A percentile compares a stretch with the other conserved stretches of the same genome.
Evolutionary conservation across 2,888 invertebrate species (phyloP).

Genomic region (Lobophora halterata): DNA sequence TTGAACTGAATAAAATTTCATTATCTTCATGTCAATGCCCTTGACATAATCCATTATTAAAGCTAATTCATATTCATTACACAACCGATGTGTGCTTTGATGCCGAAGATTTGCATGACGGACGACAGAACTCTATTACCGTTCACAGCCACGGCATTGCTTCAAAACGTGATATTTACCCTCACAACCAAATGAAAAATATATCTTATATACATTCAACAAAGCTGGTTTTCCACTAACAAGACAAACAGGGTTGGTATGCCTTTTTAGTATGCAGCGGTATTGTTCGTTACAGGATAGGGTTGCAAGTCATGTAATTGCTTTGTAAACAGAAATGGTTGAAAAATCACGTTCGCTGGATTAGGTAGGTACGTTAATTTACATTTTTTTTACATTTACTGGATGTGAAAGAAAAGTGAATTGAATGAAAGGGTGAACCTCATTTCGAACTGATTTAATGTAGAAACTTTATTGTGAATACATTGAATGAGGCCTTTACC

Average conservation of each 20-base stretch:
- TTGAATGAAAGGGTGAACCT: slow-evolving; percentile 30
- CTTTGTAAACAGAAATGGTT: slow-evolving; percentile 56
- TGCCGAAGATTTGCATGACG: slow-evolving; percentile 41
- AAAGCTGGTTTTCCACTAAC: slow-evolving; percentile 8
- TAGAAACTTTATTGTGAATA: background rate
- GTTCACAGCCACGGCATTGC: slow-evolving; percentile 17
- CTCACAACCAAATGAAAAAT: slow-evolving; percentile 13
- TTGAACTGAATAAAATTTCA: slow-evolving; percentile 1
- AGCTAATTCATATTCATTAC: slow-evolving; percentile 30
- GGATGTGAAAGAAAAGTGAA: slow-evolving; percentile 24
- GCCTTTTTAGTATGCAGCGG: slow-evolving; percentile 34
- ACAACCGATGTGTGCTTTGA: slow-evolving; percentile 23
- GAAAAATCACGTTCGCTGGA: slow-evolving; percentile 48
- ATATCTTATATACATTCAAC: slow-evolving; percentile 3
- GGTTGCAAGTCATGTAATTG: slow-evolving; percentile 54
- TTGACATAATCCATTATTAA: slow-evolving; percentile 2
- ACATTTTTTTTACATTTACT: slow-evolving; percentile 39
- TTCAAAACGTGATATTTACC: slow-evolving; percentile 25
- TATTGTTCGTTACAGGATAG: slow-evolving; percentile 35
- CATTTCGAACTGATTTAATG: slow-evolving; percentile 12
- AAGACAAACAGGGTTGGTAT: slow-evolving; percentile 21
- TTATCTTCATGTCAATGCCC: slow-evolving; percentile 8
- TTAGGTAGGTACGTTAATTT: slow-evolving; percentile 45
- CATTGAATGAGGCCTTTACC: too few species aligned
- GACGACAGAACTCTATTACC: slow-evolving; percentile 41